Conservation (phyloP, 35 echinoderm and acorn worm genomes). For the Patiria miniata region DNA sequence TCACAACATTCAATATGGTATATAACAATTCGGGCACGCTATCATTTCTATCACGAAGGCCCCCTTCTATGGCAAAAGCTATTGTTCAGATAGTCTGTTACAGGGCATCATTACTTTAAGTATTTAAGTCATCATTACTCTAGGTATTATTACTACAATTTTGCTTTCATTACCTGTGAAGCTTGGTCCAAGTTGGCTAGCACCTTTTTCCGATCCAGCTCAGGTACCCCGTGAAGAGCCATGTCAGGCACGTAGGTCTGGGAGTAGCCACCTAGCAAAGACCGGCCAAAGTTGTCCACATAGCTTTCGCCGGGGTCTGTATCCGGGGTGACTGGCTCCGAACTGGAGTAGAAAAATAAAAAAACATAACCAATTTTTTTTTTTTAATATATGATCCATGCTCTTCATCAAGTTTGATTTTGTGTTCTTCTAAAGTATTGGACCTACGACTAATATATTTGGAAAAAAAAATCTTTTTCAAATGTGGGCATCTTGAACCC, state of each 20-base stretch:
- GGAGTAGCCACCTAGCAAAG: constrained; percentile 85
- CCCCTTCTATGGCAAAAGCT: too few relatives aligned
- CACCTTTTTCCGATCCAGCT: constrained; percentile 60
- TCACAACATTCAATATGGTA: too few relatives aligned
- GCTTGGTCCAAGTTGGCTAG: constrained; percentile 38
- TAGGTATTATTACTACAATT: too few relatives aligned
- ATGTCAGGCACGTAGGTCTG: constrained; percentile 85
- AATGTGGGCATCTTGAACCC: too few relatives aligned
- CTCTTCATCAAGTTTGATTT: too few relatives aligned
- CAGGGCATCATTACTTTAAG: too few relatives aligned
- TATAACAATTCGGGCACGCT: too few relatives aligned
- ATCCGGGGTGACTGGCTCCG: constrained; percentile 35
- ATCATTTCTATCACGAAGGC: too few relatives aligned
- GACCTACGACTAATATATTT: not conserved
- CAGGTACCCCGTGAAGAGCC: constrained; percentile 77
- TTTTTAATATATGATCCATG: not conserved
- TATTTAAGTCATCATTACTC: too few relatives aligned
- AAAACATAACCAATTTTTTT: not conserved
- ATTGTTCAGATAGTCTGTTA: too few relatives aligned
- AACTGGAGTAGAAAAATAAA: constrained; percentile 36
- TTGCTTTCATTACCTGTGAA: constrained; percentile 57
- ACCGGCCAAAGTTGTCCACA: constrained; percentile 88
- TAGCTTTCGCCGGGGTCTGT: constrained; percentile 42
- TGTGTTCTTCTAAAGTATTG: too few relatives aligned
- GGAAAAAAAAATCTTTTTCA: too few relatives aligned